A percentile compares a stretch with the other conserved stretches of the same genome.
These are phyloP conservation scores for Triplophysa rosa DNA, from an alignment of 2,113 vertebrate species.

Conservation along the genomic window DNA sequence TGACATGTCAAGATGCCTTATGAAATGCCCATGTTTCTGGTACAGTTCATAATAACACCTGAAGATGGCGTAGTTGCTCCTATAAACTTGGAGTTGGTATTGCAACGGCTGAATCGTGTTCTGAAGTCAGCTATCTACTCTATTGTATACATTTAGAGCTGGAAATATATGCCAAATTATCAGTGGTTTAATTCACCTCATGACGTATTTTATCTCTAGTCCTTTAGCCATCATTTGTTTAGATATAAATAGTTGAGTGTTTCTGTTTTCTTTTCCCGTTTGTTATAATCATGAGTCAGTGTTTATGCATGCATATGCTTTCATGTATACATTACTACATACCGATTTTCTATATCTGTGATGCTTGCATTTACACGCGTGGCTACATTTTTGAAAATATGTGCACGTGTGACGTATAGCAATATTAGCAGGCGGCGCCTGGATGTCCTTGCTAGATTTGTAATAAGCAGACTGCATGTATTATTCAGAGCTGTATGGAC, in stretches of 20 bases:
- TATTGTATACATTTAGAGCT: slow-evolving; percentile 1
- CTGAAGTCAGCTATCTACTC: not conserved
- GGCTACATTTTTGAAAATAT: not conserved
- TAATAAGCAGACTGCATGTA: slow-evolving; percentile 58
- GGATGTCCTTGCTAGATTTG: slow-evolving; percentile 48
- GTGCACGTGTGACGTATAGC: slow-evolving; percentile 10
- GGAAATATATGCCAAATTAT: slow-evolving; percentile 6
- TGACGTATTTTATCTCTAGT: not conserved
- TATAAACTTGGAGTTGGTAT: not conserved
- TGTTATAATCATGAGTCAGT: not conserved
- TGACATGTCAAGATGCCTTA: not conserved
- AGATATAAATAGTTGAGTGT: not conserved
- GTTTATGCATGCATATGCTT: not conserved
- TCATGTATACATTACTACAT: not conserved
- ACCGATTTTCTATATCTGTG: not conserved
- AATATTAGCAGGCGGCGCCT: slow-evolving; percentile 44
- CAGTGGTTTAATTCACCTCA: not conserved
- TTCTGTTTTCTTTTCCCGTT: not conserved
- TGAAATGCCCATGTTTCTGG: not conserved
- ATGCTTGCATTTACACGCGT: not conserved
- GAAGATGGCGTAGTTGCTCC: slow-evolving; percentile 18
- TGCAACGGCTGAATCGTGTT: not conserved
- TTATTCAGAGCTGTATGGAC: slow-evolving; percentile 53
- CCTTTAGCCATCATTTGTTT: not conserved
- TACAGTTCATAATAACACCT: slow-evolving; percentile 2